phyloP scores from a whole-genome alignment of 2,113 vertebrate species.

The Athene noctua region DNA sequence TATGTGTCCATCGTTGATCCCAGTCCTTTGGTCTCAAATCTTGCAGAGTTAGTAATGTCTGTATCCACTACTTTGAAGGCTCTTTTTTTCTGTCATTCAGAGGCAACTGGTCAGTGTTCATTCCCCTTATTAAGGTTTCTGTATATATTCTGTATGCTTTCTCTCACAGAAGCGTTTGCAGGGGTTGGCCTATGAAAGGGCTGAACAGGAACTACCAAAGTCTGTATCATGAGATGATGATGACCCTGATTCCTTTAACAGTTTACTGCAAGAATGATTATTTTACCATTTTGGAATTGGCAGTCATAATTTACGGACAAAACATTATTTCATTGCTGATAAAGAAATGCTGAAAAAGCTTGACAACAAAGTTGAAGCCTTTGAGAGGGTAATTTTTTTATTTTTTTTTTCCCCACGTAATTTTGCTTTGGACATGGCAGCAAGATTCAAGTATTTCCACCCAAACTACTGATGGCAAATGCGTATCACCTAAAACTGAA shows the following conservation, averaged over 20 bases:
- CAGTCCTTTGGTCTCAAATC: constrained; percentile 27
- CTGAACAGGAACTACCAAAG: not conserved
- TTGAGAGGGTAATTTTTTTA: not conserved
- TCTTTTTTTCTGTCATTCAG: not conserved
- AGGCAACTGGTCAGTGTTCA: not conserved
- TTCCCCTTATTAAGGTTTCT: not conserved
- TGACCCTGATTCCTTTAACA: not conserved
- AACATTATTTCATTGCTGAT: not conserved
- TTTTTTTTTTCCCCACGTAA: not conserved
- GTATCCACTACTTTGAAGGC: constrained; percentile 8
- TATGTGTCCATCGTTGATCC: not conserved
- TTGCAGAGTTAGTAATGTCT: constrained; percentile 38
- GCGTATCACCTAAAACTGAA: not conserved
- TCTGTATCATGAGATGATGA: not conserved
- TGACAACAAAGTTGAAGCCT: not conserved
- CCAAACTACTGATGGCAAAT: not conserved
- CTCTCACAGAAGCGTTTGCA: not conserved
- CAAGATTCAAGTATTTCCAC: not conserved
- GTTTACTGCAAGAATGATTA: not conserved
- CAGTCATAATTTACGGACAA: not conserved
- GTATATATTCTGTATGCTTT: not conserved
- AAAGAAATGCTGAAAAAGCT: not conserved
- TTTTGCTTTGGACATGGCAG: not conserved
- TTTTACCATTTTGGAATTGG: not conserved
- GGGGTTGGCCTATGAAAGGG: not conserved